These are phyloP conservation scores for Uropsilus gracilis DNA, from an alignment of 2,113 vertebrate species.

Conservation along the genomic window DNA sequence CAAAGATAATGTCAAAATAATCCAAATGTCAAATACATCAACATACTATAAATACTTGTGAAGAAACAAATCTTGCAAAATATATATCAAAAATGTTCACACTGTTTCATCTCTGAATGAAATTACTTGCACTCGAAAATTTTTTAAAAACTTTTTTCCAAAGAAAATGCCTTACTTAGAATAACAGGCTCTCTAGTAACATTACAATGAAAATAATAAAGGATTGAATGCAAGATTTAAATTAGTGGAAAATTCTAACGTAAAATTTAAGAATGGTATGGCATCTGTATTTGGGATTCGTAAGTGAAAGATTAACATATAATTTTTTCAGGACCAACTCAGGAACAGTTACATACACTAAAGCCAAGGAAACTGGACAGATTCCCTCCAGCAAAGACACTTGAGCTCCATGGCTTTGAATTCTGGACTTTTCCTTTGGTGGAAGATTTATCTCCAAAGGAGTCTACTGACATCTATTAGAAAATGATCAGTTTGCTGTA, in stretches of 20 bases:
- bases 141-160: not conserved
- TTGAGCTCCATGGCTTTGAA: not conserved
- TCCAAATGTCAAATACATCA: not conserved
- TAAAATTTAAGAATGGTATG: slow-evolving; percentile 10
- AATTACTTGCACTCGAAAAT: not conserved
- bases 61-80: slow-evolving; percentile 20
- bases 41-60: not conserved
- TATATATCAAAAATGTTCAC: not conserved
- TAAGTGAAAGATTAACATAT: not conserved
- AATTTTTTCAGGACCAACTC: not conserved
- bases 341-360: not conserved
- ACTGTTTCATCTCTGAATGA: not conserved
- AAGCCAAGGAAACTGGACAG: not conserved
- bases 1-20: too few species aligned
- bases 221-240: slow-evolving; percentile 1
- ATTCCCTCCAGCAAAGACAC: not conserved
- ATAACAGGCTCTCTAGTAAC: not conserved
- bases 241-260: not conserved
- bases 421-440: not conserved
- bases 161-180: not conserved
- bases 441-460: not conserved
- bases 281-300: not conserved
- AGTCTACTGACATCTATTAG: not conserved
- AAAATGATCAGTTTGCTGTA: not conserved
- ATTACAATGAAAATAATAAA: not conserved